Evolutionary conservation across 2,888 invertebrate genomes (phyloP), one percentile per base, ranked within the genome.

Genomic region (Drosophila emarginata): DNA sequence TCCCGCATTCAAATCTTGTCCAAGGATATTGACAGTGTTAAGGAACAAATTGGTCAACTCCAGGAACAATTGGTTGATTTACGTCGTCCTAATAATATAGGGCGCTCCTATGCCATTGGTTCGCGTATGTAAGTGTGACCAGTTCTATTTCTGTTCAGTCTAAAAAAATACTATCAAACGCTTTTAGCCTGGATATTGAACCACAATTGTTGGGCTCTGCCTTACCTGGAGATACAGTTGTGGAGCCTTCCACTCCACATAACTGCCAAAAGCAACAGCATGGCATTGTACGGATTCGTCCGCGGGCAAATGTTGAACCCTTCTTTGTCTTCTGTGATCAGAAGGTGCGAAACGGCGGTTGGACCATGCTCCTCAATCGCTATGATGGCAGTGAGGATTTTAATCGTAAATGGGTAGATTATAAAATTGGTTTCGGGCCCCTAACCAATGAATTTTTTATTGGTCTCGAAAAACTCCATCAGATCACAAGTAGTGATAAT

Each of bases 51-150:
- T 1, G 88, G 80, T 4, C 52, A 23, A 11, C 39, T 83, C 4
- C 88, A 86, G 23, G 88, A 87, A 61, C 78, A 86, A 12, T n/a
- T 83, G 51, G 83, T 62, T 2, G 83, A 83, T 28, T 51, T 83
- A 4, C 68, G 60, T 0, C 76, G 88, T 2, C 18, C 57, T 0
- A 72, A 62, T 1, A 15, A n/a, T 1, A 6, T 37, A 1, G 1
- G 12, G 5, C 69, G 11, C 3, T 66, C 79, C 4, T 23, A 9
- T 3, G 2, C n/a, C 1, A 14, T 77, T 3, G 58, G 52, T 11
- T 18, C 83, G 0, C 68, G 86, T 15, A 64, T 76, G 82, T 83
- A 64, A 56, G 85, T 51, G 2, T 32, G 5, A 28, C 0, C 0
- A 4, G 1, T 14, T 0, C 5, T 11, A 9, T 32, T 37, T 59